A percentile compares a stretch with the other conserved stretches of the same genome.
phyloP scores from a whole-genome alignment of 37 sponge, comb jelly and placozoan species.

The Eunapius fragilis region DNA sequence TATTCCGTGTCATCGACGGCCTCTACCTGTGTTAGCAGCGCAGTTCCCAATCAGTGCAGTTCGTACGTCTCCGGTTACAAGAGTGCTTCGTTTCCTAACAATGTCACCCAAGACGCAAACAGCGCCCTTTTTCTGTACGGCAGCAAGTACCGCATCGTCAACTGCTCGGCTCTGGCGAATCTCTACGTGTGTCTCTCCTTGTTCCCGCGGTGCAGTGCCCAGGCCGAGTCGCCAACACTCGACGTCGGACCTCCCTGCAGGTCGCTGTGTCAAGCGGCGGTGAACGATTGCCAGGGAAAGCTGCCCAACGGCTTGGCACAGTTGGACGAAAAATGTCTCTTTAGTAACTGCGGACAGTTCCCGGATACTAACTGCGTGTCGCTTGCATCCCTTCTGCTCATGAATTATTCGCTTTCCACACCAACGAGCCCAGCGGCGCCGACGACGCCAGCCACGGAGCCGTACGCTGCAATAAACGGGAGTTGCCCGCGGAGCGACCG shows the following conservation, averaged over 20 bases:
- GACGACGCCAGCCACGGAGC: background rate
- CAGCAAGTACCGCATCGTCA: background rate
- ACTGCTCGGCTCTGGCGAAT: conserved; percentile 9
- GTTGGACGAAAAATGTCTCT: no score
- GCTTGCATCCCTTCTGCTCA: background rate
- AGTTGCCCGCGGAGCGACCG: conserved; percentile 36
- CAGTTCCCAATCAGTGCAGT: no score
- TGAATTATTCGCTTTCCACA: background rate
- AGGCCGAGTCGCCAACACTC: background rate
- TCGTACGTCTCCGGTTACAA: no score
- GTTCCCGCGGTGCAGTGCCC: conserved; percentile 13
- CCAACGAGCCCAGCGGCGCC: background rate
- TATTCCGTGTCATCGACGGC: no score
- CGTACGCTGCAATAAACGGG: background rate
- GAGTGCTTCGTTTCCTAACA: conserved; percentile 19
- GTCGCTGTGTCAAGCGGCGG: conserved; percentile 13
- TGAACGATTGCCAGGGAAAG: background rate
- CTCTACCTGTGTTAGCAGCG: no score
- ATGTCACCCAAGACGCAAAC: background rate
- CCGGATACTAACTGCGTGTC: background rate
- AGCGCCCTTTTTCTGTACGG: background rate
- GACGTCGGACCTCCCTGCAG: conserved; percentile 10
- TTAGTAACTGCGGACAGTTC: background rate
- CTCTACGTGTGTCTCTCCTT: conserved; percentile 40
- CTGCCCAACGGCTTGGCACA: no score